Conservation (phyloP, 2,888 invertebrate species). For the Dicyrtoma fusca region DNA sequence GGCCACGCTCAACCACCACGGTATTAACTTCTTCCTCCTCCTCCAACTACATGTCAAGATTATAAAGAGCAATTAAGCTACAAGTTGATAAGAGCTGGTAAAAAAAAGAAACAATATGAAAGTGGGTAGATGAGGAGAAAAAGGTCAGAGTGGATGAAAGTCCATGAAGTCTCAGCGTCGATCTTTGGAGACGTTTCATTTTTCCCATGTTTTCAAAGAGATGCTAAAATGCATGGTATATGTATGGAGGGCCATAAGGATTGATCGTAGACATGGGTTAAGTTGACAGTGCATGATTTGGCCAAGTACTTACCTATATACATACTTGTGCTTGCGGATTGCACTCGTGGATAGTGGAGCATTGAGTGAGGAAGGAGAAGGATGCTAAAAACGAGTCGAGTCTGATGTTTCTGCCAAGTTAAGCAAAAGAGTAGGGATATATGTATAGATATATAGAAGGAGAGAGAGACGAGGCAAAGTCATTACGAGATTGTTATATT, state of each 20-base stretch:
- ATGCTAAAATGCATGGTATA: no score
- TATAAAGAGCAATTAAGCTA: background rate
- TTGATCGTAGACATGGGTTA: slow-evolving; percentile 10
- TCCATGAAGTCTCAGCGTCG: slow-evolving; percentile 31
- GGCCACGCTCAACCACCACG: no score
- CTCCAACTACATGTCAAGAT: background rate
- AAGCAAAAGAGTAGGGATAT: slow-evolving; percentile 13
- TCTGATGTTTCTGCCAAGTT: slow-evolving; percentile 33
- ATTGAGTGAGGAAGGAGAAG: slow-evolving; percentile 10
- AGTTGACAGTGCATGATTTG: slow-evolving; percentile 2
- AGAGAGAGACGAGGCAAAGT: slow-evolving; percentile 31
- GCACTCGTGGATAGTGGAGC: no score
- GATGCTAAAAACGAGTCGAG: slow-evolving; percentile 17
- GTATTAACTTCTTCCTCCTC: no score
- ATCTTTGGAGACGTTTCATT: slow-evolving; percentile 15
- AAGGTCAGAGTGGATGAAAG: slow-evolving; percentile 44
- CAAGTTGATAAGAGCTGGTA: slow-evolving; percentile 13
- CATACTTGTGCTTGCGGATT: no score
- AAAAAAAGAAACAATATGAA: slow-evolving; percentile 33
- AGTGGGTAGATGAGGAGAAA: slow-evolving; percentile 28
- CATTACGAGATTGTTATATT: slow-evolving; percentile 35
- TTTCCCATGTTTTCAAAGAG: no score
- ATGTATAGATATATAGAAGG: background rate
- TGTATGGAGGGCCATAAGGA: no score
- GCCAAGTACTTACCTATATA: no score